Evolutionary conservation across 1,140 invertebrate genomes (phyloP), one percentile per base, ranked within the genome.

Genomic region (Cylas formicarius): DNA sequence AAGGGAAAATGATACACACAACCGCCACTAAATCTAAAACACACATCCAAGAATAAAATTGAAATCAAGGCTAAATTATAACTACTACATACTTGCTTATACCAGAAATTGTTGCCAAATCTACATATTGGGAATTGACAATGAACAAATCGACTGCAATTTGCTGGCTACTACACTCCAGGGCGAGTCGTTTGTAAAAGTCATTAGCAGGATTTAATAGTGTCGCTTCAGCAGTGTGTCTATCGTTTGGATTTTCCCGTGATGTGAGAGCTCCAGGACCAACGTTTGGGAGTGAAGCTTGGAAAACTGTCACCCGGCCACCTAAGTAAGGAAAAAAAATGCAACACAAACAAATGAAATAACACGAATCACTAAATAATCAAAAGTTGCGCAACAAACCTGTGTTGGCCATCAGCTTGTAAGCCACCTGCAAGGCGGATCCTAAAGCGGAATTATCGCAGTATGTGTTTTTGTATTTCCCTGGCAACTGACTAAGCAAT

Each of bases 151-250:
- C 96, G 13, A 98, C 86, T 19, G 91, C 87, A 34, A 99, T 84
- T 68, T 99, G 96, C 55, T 95, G 90, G 4, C 84, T 89, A 44
- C 90, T 96, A 65, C 92, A 98, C 62, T 99, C 94, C 4, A 99
- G 66, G 5, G 95, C 92, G 23, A 97, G 69, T 43, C 92, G 83
- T 70, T 99, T 99, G 67, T 99, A 99, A 70, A 97, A 99, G 70
- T 99, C 97, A 9, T 89, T 97, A 0, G 86, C 86, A 13, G 95
- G 95, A 67, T 90, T 92, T 37, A 98, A 70, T 65, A 90, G 83
- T 0, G 76, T 75, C 28, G 85, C 78, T 42, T 89, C 87, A 58
- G 88, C 87, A 4, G 76, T 76, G 5, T 86, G 80, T 43, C 89
- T 73, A 47, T 82, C 79, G 57, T 85, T 87, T 3, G 87, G 85